Evolutionary conservation across 2,888 invertebrate genomes (phyloP).

Genomic region (Zaprionus lineosus): DNA sequence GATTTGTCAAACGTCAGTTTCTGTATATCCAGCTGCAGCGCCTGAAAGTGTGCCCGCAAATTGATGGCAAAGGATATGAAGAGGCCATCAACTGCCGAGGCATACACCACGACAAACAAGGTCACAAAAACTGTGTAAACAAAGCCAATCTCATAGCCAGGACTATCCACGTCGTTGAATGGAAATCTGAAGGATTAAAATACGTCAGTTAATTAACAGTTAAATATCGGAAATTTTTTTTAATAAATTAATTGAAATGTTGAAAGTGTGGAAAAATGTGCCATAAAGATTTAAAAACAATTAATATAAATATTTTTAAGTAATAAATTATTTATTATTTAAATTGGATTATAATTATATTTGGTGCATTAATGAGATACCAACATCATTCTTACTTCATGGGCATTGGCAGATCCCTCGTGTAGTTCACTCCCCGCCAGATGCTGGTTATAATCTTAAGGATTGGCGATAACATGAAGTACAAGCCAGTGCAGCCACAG

Average conservation of each 20-base stretch:
- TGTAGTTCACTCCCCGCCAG: constrained; percentile 32
- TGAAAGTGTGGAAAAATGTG: too few species aligned
- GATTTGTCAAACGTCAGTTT: constrained; percentile 14
- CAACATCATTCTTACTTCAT: constrained; percentile 69
- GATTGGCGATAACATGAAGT: constrained; percentile 77
- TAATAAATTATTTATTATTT: too few species aligned
- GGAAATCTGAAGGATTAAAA: constrained; percentile 67
- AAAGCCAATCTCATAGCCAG: constrained; percentile 73
- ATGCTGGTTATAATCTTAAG: constrained; percentile 59
- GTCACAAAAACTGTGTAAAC: constrained; percentile 70
- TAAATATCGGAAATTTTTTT: too few species aligned
- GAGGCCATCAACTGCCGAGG: constrained; percentile 76
- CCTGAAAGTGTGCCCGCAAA: constrained; percentile 75
- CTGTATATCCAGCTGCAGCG: constrained; percentile 61
- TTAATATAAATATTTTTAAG: too few species aligned
- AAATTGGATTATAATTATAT: too few species aligned
- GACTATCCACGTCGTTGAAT: constrained; percentile 69
- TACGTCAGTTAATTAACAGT: too few species aligned
- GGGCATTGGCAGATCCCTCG: constrained; percentile 77
- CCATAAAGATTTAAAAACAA: too few species aligned
- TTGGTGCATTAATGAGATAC: too few species aligned
- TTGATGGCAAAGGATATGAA: constrained; percentile 79
- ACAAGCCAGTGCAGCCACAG: constrained; percentile 70
- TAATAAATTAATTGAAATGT: too few species aligned
- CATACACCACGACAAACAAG: constrained; percentile 68